These are phyloP conservation scores for Rhea americana DNA, from an alignment of 2,113 vertebrate genomes.

Conservation along the genomic window DNA sequence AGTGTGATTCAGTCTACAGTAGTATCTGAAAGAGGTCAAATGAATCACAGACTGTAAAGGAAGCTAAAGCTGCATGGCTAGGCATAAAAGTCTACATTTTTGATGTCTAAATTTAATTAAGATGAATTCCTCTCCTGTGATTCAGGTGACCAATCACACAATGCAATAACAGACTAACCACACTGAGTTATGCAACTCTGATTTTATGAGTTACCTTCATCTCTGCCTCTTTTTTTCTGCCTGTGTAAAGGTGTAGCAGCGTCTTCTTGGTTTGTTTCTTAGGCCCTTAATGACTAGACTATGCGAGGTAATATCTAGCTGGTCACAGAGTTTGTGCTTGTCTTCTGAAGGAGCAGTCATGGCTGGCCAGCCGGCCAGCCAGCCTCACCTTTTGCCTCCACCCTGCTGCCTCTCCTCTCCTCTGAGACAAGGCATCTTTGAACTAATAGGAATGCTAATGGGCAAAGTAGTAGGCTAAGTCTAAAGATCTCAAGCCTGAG, in stretches of 20 bases:
- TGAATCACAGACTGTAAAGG: conserved; percentile 46
- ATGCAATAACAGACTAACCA: background rate
- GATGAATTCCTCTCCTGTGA: conserved; percentile 26
- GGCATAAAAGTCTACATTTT: background rate
- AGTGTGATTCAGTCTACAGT: conserved; percentile 14
- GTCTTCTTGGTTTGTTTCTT: background rate
- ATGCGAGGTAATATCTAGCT: background rate
- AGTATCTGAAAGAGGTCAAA: conserved; percentile 18
- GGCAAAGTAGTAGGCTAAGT: background rate
- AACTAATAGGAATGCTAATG: background rate
- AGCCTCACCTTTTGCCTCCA: background rate
- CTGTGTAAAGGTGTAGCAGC: background rate
- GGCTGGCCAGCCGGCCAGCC: too few relatives aligned
- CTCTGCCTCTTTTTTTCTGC: background rate
- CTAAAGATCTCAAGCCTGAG: background rate
- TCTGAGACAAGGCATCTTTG: background rate
- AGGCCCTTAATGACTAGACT: background rate
- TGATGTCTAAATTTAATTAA: background rate
- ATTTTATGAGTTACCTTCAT: background rate
- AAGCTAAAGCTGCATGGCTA: background rate
- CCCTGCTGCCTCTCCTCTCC: background rate
- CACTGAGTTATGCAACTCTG: background rate
- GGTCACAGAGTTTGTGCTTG: accelerated
- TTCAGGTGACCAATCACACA: background rate
- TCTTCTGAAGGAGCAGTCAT: background rate